These are phyloP conservation scores for Tetramorium bicarinatum DNA, from an alignment of 2,888 invertebrate species.

Conservation along the genomic window DNA sequence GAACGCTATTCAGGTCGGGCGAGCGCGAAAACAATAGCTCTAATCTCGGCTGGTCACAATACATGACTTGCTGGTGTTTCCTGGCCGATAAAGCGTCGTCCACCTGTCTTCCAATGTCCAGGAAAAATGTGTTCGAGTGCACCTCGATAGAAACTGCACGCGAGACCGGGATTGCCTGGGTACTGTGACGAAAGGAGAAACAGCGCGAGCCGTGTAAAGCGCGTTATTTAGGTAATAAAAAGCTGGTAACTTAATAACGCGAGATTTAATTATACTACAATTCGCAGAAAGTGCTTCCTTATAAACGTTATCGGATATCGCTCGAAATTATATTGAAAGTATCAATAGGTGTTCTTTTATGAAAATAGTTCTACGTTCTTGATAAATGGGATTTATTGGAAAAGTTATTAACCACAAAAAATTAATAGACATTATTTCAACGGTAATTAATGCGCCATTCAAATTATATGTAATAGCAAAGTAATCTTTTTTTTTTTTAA, in stretches of 20 bases:
- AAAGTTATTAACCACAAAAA: background rate
- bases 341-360: background rate
- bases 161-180: constrained; percentile 7
- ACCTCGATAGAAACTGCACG: constrained; percentile 12
- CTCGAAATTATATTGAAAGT: constrained; percentile 17
- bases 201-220: background rate
- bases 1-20: constrained; percentile 67
- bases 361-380: background rate
- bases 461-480: background rate
- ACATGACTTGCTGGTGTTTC: constrained; percentile 70
- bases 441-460: background rate
- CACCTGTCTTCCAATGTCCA: constrained; percentile 56
- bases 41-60: constrained; percentile 76
- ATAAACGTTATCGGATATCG: constrained; percentile 14
- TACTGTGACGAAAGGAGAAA: background rate
- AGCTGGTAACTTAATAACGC: constrained; percentile 17
- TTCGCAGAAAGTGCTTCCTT: constrained; percentile 5
- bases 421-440: background rate
- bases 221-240: constrained; percentile 18
- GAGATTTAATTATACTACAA: background rate
- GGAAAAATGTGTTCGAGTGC: constrained; percentile 32
- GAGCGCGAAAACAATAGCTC: constrained; percentile 76
- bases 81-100: constrained; percentile 72
- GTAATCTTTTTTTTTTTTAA: background rate
- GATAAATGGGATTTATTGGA: constrained; percentile 12